Evolutionary conservation across 2,113 vertebrate genomes (phyloP).

Genomic region (chimpanzee (Pan troglodytes)): NHGRI_mPanTro3-v2.1_pri NC_072415.2:17157501-17158000

Average conservation of each 20-base stretch:
- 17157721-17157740: too few species aligned
- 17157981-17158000: neutral
- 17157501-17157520: too few species aligned
- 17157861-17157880: neutral
- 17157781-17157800: neutral
- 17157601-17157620: too few species aligned
- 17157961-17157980: neutral
- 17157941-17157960: neutral
- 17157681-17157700: too few species aligned
- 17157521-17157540: too few species aligned
- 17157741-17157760: too few species aligned
- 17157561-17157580: too few species aligned
- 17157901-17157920: neutral
- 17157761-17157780: neutral
- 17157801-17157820: neutral
- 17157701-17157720: too few species aligned
- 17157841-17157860: neutral
- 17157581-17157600: too few species aligned
- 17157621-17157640: too few species aligned
- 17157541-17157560: too few species aligned
- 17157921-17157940: neutral
- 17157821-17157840: neutral
- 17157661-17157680: accelerated
- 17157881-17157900: neutral
- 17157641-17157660: too few species aligned